These are phyloP conservation scores for Poecilobothrus nobilitatus DNA, from an alignment of 2,888 invertebrate genomes.

Conservation along the genomic window DNA sequence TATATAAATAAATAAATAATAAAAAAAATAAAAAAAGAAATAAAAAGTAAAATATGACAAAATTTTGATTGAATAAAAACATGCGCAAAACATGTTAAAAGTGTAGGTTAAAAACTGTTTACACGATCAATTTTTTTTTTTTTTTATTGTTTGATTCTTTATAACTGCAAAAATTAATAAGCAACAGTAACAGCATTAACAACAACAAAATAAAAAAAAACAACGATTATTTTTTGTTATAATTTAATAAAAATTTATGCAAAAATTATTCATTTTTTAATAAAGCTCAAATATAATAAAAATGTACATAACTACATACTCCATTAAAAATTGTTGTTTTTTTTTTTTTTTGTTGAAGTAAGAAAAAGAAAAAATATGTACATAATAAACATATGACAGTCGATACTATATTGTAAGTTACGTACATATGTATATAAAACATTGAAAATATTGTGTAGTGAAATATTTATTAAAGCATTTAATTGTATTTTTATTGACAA, in stretches of 20 bases:
- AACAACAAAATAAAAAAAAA: too few species aligned
- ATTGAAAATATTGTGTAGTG: too few species aligned
- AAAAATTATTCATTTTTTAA: neutral
- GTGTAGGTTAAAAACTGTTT: constrained; percentile 6
- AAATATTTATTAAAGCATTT: too few species aligned
- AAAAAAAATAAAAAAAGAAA: neutral
- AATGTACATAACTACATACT: neutral
- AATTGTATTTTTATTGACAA: too few species aligned
- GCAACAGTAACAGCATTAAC: neutral
- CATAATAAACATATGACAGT: too few species aligned
- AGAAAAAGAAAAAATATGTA: too few species aligned
- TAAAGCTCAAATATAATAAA: neutral
- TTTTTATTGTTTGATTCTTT: neutral
- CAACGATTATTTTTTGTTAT: neutral
- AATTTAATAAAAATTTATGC: neutral
- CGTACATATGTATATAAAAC: too few species aligned
- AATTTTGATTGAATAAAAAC: constrained; percentile 6
- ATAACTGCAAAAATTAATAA: neutral
- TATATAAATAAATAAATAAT: neutral
- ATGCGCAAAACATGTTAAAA: constrained; percentile 6
- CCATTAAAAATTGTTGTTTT: neutral
- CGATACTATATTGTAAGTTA: too few species aligned
- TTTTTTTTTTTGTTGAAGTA: too few species aligned
- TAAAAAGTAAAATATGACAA: neutral
- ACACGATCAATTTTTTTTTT: constrained; percentile 1